These are phyloP conservation scores for Engraulis encrasicolus DNA, from an alignment of 2,113 vertebrate genomes.

Conservation along the genomic window DNA sequence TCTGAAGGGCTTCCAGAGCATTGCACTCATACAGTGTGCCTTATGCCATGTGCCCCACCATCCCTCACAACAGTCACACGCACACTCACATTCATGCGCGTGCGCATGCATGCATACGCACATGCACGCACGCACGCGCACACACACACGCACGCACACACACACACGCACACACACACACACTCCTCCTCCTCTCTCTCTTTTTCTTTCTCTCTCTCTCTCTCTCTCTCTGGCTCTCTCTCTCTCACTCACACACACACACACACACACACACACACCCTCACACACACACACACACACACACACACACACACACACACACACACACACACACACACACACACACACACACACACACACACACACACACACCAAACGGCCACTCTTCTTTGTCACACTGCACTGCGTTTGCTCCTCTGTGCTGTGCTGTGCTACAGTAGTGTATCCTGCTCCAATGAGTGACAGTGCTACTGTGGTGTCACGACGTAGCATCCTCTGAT, in stretches of 20 bases:
- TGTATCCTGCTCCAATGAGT: too few relatives aligned
- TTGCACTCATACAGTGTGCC: neutral
- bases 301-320: neutral
- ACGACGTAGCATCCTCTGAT: too few relatives aligned
- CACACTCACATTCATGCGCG: neutral
- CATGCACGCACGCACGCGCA: neutral
- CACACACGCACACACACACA: neutral
- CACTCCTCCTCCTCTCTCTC: too few relatives aligned
- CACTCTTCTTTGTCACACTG: too few relatives aligned
- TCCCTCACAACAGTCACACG: neutral
- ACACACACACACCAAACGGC: constrained; percentile 1
- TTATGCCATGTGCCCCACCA: neutral
- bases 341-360: neutral
- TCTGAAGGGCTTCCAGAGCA: neutral
- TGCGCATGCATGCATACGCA: too few relatives aligned
- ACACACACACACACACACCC: too few relatives aligned
- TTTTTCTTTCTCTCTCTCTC: too few relatives aligned
- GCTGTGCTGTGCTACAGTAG: too few relatives aligned
- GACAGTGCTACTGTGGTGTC: too few relatives aligned
- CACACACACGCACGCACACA: neutral
- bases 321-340: neutral
- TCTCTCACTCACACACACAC: too few relatives aligned
- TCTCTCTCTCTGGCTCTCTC: too few relatives aligned
- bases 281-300: neutral
- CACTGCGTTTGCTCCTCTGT: too few relatives aligned